Evolutionary conservation across 2,797 vertebrate species (phyloP).

Genomic region (Eremophila alpestris): DNA sequence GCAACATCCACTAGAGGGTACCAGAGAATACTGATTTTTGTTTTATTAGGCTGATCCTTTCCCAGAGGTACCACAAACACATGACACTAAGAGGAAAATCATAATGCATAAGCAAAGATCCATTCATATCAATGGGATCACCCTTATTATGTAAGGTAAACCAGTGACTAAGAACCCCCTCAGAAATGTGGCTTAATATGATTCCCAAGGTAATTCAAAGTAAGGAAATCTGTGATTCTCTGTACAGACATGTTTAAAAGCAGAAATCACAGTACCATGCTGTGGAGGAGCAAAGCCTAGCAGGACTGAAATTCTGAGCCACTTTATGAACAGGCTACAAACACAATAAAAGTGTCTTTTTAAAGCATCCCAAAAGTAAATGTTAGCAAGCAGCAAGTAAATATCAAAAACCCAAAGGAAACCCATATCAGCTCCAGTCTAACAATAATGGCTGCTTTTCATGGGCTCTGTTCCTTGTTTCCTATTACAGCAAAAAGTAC

Average conservation of each 20-base stretch:
- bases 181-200: not conserved
- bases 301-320: not conserved
- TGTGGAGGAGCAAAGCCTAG: not conserved
- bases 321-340: not conserved
- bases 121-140: not conserved
- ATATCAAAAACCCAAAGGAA: not conserved
- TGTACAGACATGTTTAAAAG: not conserved
- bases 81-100: not conserved
- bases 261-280: not conserved
- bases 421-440: not conserved
- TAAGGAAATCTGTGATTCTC: not conserved
- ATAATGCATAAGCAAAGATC: not conserved
- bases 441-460: not conserved
- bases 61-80: not conserved
- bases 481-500: not conserved
- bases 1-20: slow-evolving; percentile 63
- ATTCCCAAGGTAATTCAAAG: not conserved
- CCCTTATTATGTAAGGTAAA: not conserved
- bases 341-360: not conserved
- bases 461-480: not conserved
- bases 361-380: not conserved
- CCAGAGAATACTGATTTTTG: slow-evolving; percentile 33
- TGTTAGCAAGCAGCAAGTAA: not conserved
- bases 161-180: not conserved
- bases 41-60: not conserved